Percentiles rank a stretch among this genome's conserved stretches.
phyloP scores from a whole-genome alignment of 2,113 vertebrate genomes.

The Orthochromis indermauri region DNA sequence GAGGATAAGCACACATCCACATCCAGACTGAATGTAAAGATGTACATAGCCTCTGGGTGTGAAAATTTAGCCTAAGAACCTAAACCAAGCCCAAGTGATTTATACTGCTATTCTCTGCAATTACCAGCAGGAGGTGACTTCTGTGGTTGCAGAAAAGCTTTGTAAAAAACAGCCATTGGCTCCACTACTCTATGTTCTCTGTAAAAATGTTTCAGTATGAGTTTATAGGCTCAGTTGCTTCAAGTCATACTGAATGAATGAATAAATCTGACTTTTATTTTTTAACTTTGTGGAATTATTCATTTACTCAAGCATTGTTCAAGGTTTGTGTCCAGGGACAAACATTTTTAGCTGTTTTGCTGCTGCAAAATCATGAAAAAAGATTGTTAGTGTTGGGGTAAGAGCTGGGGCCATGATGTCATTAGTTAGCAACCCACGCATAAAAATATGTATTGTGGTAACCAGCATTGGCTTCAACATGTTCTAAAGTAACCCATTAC shows the following conservation, averaged over 20 bases:
- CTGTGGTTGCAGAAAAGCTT: neutral
- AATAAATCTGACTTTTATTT: neutral
- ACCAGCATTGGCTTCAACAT: neutral
- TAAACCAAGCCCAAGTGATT: neutral
- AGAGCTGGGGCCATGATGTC: neutral
- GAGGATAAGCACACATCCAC: neutral
- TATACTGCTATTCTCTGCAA: neutral
- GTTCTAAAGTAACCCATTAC: neutral
- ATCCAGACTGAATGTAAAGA: neutral
- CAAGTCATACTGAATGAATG: neutral
- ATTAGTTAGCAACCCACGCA: neutral
- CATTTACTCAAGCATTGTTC: neutral
- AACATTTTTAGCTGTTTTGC: neutral
- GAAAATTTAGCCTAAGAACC: neutral
- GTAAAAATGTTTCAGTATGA: neutral
- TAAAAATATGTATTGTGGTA: neutral
- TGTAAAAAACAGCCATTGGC: neutral
- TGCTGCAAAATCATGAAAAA: neutral
- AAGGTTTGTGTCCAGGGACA: neutral
- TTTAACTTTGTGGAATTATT: neutral
- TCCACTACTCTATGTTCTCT: neutral
- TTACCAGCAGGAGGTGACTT: neutral
- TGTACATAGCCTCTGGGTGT: neutral
- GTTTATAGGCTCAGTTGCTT: neutral
- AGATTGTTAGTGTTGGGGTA: neutral